Percentiles rank a stretch among this genome's conserved stretches.
These are phyloP conservation scores for Karalla daura DNA, from an alignment of 2,797 vertebrate genomes.

Conservation along the genomic window DNA sequence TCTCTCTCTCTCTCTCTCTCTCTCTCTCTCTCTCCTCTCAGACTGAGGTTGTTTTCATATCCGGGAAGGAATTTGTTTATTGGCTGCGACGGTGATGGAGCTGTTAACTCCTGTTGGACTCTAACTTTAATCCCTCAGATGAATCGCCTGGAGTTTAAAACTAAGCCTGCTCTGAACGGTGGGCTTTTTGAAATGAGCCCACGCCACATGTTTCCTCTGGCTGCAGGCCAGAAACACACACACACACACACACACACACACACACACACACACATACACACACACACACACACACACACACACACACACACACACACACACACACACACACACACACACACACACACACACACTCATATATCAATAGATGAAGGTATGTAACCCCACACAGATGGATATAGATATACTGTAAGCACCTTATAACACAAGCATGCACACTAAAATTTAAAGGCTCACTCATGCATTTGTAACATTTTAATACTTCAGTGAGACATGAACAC, in stretches of 20 bases:
- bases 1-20: not conserved
- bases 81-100: conserved; percentile 39
- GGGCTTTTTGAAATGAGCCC: conserved; percentile 22
- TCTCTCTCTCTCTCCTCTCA: no score
- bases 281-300: conserved; percentile 22
- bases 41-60: conserved; percentile 1
- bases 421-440: not conserved
- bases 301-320: conserved; percentile 30
- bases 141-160: conserved; percentile 41
- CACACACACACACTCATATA: conserved; percentile 22
- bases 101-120: conserved; percentile 50
- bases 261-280: conserved; percentile 19
- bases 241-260: conserved; percentile 21
- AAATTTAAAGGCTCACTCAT: not conserved
- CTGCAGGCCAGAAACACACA: conserved; percentile 28
- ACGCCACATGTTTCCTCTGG: conserved; percentile 25
- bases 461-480: not conserved
- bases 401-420: conserved; percentile 3
- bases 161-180: conserved; percentile 44
- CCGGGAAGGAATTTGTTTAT: conserved; percentile 29
- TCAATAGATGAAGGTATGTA: not conserved
- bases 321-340: conserved; percentile 18
- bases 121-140: conserved; percentile 31
- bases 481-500: not conserved
- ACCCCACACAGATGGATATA: conserved; percentile 16